These are phyloP conservation scores for Electrona antarctica DNA, from an alignment of 2,113 vertebrate species.

Conservation along the genomic window DNA sequence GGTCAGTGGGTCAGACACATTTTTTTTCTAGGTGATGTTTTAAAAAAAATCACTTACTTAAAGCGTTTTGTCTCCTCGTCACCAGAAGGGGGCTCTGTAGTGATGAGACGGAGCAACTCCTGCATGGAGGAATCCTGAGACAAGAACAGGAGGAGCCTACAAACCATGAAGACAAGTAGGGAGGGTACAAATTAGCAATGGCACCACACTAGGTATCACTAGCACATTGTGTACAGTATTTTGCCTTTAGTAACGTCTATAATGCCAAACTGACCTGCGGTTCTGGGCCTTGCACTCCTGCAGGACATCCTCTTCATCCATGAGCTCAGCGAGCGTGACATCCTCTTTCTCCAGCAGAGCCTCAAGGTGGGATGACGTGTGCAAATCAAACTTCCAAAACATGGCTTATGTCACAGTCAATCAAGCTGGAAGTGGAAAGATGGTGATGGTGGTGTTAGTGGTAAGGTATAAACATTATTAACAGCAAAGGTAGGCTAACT, in stretches of 20 bases:
- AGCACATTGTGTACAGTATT: background rate
- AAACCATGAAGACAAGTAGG: conserved; percentile 28
- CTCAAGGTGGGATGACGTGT: conserved; percentile 93
- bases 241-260: background rate
- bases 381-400: conserved; percentile 99
- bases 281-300: conserved; percentile 99
- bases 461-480: too few relatives aligned
- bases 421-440: conserved; percentile 44
- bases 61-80: conserved; percentile 96
- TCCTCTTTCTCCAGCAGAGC: conserved; percentile 94
- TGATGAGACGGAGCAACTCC: conserved; percentile 90
- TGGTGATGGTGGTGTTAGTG: background rate
- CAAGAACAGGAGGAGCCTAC: conserved; percentile 89
- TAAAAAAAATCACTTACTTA: conserved; percentile 83
- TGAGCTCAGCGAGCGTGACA: conserved; percentile 88
- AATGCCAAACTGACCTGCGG: conserved; percentile 71
- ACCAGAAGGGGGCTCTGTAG: conserved; percentile 89
- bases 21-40: background rate
- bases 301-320: conserved; percentile 95
- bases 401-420: conserved; percentile 82
- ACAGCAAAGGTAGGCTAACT: too few relatives aligned
- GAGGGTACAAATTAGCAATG: background rate
- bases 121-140: conserved; percentile 92
- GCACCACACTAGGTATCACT: background rate
- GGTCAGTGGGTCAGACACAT: background rate